phyloP scores from a whole-genome alignment of 1,140 invertebrate genomes.

The Aphaenogaster rudis region DNA sequence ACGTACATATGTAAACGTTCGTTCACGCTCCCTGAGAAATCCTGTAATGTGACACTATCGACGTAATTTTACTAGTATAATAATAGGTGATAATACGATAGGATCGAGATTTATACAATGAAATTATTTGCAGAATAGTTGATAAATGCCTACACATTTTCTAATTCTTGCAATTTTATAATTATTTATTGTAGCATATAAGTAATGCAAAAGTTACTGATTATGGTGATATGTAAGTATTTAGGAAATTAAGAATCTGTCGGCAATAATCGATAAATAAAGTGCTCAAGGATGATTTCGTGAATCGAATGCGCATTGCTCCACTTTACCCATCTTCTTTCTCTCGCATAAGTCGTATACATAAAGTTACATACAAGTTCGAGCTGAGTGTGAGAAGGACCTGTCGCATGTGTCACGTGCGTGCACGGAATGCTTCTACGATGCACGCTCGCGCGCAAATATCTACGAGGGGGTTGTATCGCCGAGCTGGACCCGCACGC shows the following conservation, averaged over 20 bases:
- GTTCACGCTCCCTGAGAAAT: conserved; percentile 6
- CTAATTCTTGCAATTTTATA: background rate
- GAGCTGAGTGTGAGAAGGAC: background rate
- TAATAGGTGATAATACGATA: background rate
- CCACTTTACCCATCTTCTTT: background rate
- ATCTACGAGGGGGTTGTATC: conserved; percentile 49
- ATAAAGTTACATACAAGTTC: background rate
- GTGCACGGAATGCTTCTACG: conserved; percentile 64
- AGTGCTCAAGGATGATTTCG: background rate
- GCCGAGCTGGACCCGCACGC: conserved; percentile 54
- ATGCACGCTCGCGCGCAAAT: conserved; percentile 48
- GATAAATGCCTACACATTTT: background rate
- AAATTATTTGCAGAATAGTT: background rate
- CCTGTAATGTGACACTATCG: background rate
- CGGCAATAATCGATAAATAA: background rate
- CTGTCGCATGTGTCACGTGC: conserved; percentile 54
- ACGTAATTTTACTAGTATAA: background rate
- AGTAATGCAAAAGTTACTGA: background rate
- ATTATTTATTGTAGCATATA: background rate
- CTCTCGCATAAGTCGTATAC: background rate
- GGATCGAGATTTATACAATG: background rate
- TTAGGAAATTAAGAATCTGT: background rate
- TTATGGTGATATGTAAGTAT: background rate
- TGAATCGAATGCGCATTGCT: background rate
- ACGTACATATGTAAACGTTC: background rate